Evolutionary conservation across 1,140 invertebrate genomes (phyloP), one percentile per base, ranked within the genome.

Genomic region (Brachionus rotundiformis): DNA sequence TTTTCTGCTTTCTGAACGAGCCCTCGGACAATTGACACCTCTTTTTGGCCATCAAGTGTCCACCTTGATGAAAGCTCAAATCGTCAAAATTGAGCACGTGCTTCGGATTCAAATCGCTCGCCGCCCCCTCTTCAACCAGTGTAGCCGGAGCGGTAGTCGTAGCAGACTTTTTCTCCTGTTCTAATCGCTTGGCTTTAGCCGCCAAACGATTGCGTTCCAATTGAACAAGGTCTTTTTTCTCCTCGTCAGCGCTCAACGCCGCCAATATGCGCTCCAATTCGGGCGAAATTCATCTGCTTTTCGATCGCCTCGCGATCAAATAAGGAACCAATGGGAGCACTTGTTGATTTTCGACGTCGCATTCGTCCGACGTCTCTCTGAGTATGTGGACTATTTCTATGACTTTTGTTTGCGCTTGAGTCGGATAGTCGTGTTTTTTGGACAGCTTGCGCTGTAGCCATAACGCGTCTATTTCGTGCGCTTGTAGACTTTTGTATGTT

Each of bases 11-110:
- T 84, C 96, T 90, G 85, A 95, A 98, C 8, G 95, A 98, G 0
- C 97, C 97, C 84, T 98, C 95, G 0, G 97, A 97, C 63, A 99
- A 88, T 85, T 96, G 93, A 88, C 97, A 99, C 44, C 93, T 90
- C 88, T 98, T 98, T 86, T 98, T 99, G 0, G 96, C 94, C 96
- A 99, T 99, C 85, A 98, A 95, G 90, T 99, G 98, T 44, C 95
- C 95, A 0, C 98, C 98, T 85, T 96, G 94, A 0, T 92, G 89
- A 87, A 99, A 99, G n/a, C 93, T 90, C 79, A 99, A 86, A 86
- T 98, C 95, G 83, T 98, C 95, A 13, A 99, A 89, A 87, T 98
- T 95, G 16, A 99, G 89, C 4, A 94, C 85, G 86, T 94, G 68
- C 88, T n/a, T 85, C 86, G 71, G 84, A 84, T 3, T 92, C 92